Conservation (phyloP, 2,113 vertebrate species). For the Ptyas mucosa region DNA sequence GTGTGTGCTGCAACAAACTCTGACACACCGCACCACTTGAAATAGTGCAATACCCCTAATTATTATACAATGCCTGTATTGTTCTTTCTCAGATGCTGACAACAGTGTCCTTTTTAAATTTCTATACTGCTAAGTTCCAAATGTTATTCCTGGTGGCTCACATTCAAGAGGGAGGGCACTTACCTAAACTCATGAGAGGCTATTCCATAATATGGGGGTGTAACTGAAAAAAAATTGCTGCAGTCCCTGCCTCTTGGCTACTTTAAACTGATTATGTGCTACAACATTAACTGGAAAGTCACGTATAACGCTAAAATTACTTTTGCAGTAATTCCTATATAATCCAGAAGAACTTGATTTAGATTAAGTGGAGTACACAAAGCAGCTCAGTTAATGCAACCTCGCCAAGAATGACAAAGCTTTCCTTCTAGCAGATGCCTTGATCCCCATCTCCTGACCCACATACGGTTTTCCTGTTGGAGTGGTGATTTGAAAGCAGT, state of each 20-base stretch:
- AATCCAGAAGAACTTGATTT: background rate
- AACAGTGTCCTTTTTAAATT: background rate
- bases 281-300: background rate
- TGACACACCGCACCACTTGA: too few relatives aligned
- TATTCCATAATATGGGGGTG: background rate
- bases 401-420: background rate
- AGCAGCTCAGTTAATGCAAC: background rate
- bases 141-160: background rate
- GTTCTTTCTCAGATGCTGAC: background rate
- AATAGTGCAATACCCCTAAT: background rate
- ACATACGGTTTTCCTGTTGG: slow-evolving; percentile 90
- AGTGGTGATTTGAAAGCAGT: slow-evolving; percentile 96
- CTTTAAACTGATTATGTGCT: background rate
- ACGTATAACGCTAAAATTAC: background rate
- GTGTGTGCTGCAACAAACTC: too few relatives aligned
- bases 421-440: background rate
- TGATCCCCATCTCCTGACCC: background rate
- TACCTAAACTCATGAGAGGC: background rate
- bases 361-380: slow-evolving; percentile 4
- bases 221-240: background rate
- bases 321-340: background rate
- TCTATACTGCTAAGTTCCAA: background rate
- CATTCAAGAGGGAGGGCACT: background rate
- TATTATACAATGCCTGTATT: background rate
- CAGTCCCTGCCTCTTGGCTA: background rate